phyloP scores from a whole-genome alignment of 2,113 vertebrate species.

The Mus spicilegus region DNA sequence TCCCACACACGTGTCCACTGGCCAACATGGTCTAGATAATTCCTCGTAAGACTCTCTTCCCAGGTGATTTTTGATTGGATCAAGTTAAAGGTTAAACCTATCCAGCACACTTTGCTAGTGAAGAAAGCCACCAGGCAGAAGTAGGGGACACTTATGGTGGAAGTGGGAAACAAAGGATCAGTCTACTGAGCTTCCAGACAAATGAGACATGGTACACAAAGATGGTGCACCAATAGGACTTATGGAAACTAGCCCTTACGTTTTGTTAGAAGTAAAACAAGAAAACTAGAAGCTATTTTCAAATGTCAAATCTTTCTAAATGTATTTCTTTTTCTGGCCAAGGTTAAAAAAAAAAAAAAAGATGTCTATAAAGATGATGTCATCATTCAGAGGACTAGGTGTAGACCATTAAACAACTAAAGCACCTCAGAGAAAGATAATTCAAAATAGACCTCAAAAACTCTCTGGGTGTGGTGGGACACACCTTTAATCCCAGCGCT shows the following conservation, averaged over 20 bases:
- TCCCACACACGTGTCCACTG: neutral
- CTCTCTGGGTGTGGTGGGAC: neutral
- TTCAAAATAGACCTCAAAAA: neutral
- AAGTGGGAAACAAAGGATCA: neutral
- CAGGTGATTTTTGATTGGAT: neutral
- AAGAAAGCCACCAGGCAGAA: neutral
- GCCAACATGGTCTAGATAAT: neutral
- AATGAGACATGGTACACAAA: neutral
- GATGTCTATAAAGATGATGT: neutral
- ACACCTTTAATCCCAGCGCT: neutral
- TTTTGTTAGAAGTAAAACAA: slow-evolving; percentile 21
- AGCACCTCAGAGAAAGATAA: neutral
- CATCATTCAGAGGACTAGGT: neutral
- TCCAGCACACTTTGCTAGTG: neutral
- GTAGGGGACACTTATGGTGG: neutral
- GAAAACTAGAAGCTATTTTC: slow-evolving; percentile 34
- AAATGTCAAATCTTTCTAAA: slow-evolving; percentile 46
- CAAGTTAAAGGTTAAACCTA: neutral
- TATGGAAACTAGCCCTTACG: neutral
- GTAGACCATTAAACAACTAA: neutral
- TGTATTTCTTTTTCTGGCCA: neutral
- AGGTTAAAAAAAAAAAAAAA: neutral
- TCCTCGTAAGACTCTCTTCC: neutral
- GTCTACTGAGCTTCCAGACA: neutral
- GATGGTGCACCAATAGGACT: neutral